Conservation (phyloP, 2,797 vertebrate species). For the Coregonus ussuriensis region DNA sequence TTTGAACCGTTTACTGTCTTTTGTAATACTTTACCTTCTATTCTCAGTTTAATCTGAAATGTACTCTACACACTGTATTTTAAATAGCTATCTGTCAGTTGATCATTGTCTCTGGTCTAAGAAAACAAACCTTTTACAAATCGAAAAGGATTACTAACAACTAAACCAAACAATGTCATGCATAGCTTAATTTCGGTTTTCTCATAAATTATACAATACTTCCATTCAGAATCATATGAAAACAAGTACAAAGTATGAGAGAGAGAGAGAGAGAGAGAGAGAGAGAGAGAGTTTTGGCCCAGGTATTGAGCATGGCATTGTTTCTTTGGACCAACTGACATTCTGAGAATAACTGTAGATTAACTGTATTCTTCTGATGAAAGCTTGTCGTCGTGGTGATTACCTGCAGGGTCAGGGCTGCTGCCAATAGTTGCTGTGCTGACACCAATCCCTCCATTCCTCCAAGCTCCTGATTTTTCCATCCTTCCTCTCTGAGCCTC, state of each 20-base stretch:
- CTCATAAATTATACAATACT: slow-evolving; percentile 35
- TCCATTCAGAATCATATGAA: slow-evolving; percentile 44
- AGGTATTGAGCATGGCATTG: slow-evolving; percentile 50
- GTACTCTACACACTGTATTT: not conserved
- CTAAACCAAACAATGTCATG: slow-evolving; percentile 15
- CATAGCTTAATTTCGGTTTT: slow-evolving; percentile 35
- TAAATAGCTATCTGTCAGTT: not conserved
- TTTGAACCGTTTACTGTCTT: not conserved
- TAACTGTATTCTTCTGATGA: slow-evolving; percentile 69
- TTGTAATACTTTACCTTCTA: not conserved
- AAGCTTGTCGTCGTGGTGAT: slow-evolving; percentile 74
- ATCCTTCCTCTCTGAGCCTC: slow-evolving; percentile 37
- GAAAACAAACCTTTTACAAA: slow-evolving; percentile 1
- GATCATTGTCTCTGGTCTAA: not conserved
- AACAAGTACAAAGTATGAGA: too few relatives aligned
- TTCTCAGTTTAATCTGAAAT: not conserved
- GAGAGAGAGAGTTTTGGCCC: slow-evolving; percentile 40
- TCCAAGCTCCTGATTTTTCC: slow-evolving; percentile 52
- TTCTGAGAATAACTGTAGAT: slow-evolving; percentile 67
- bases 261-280: not conserved
- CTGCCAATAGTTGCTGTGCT: slow-evolving; percentile 60
- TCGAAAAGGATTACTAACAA: not conserved
- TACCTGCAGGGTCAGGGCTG: slow-evolving; percentile 62
- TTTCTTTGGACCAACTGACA: slow-evolving; percentile 61
- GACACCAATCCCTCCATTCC: slow-evolving; percentile 58